phyloP scores from a whole-genome alignment of 2,888 invertebrate species.

The Dynastes grantii region DNA sequence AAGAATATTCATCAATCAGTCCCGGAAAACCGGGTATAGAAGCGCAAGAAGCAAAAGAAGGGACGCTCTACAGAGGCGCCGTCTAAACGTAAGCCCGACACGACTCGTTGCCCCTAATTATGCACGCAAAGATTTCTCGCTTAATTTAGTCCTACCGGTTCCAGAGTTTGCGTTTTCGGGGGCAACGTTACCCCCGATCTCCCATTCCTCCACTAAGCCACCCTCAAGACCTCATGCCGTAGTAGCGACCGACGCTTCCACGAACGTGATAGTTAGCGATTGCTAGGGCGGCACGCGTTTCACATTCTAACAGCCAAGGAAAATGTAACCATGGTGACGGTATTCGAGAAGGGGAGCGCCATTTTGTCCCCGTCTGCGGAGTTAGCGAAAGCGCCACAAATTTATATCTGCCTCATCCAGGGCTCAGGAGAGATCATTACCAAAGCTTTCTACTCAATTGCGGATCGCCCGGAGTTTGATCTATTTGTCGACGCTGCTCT shows the following conservation, averaged over 20 bases:
- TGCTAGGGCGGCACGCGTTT: conserved; percentile 58
- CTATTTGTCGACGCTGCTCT: conserved; percentile 69
- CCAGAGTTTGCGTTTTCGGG: conserved; percentile 62
- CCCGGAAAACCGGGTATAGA: conserved; percentile 41
- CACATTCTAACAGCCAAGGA: conserved; percentile 65
- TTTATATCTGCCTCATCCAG: conserved; percentile 72
- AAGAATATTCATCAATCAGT: conserved; percentile 55
- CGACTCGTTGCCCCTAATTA: conserved; percentile 71
- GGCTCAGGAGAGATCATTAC: conserved; percentile 72
- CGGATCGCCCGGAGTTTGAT: conserved; percentile 71
- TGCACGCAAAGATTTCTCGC: conserved; percentile 71
- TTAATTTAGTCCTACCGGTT: conserved; percentile 70
- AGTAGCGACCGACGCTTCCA: conserved; percentile 52
- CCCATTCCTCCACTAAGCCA: conserved; percentile 52
- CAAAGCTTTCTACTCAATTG: conserved; percentile 73
- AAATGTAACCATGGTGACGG: conserved; percentile 69
- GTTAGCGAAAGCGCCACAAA: conserved; percentile 71
- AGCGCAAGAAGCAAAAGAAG: conserved; percentile 46
- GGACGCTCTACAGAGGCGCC: conserved; percentile 39
- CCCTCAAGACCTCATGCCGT: conserved; percentile 26
- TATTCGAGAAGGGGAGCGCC: conserved; percentile 63
- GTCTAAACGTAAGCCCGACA: conserved; percentile 64
- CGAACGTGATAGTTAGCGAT: conserved; percentile 57
- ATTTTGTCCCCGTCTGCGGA: conserved; percentile 68
- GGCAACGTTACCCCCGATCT: conserved; percentile 44